Base-by-base conservation (phyloP, 1,140 invertebrate genomes). In the Maconellicoccus hirsutus region DNA sequence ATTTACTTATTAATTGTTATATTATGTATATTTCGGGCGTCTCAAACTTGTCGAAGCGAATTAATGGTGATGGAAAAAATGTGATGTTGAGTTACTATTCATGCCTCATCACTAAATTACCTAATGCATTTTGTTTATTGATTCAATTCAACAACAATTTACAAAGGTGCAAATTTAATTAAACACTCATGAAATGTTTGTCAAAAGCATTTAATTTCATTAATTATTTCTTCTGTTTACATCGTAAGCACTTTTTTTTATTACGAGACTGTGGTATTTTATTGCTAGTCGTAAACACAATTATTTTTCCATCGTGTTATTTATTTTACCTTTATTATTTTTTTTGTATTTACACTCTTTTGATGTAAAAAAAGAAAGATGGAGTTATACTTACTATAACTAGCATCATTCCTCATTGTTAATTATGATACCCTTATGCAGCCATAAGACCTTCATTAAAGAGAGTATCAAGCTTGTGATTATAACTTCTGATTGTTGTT, bases 251-350 rank as follows among this genome's bases (percentile, higher is more conserved):
- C 25, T 6, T 8, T 66, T 66, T 25, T 26, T 66, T 25, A 66
- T 66, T 66, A 66, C 61, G 21, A 66, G 61, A 66, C 61, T 66
- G 61, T 66, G 61, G 61, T 66, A 66, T 66, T 25, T 66, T 66
- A 25, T 66, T 66, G 61, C 61, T 66, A 66, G 61, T 66, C 61
- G 61, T 66, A 66, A 66, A 66, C 61, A 66, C 61, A 66, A 66
- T 66, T 66, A 66, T 23, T 66, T 66, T 66, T 66, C 61, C 61
- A 66, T 66, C 61, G 22, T 66, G 61, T 66, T 66, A 26, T 26
- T 66, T 23, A 25, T 66, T 66, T 23, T 66, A 26, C 21, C 25
- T 66, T 66, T 66, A 25, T 16, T 26, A n/a, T n/a, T 66, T 66
- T 66, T 66, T 66, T 66, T 66, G 22, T 66, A 25, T 66, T 66